Percentiles rank a stretch among this genome's conserved stretches.
These are phyloP conservation scores for Drosophila recens DNA, from an alignment of 2,888 invertebrate genomes.

Conservation along the genomic window DNA sequence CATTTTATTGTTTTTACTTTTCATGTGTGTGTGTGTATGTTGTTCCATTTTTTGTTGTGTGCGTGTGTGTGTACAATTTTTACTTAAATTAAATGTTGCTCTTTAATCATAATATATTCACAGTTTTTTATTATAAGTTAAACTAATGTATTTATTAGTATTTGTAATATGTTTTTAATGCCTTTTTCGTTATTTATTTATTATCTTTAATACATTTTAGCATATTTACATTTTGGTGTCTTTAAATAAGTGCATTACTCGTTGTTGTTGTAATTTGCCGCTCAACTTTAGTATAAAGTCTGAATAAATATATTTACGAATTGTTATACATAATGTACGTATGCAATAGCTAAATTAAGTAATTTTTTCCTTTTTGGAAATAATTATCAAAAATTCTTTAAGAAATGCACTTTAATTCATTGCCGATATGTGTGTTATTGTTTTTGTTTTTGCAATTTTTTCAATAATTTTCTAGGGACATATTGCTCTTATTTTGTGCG, in stretches of 20 bases:
- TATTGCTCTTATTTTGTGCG: conserved; percentile 8
- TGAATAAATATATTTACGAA: conserved; percentile 26
- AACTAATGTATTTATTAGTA: conserved; percentile 58
- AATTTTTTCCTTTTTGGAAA: conserved; percentile 34
- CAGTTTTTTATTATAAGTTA: conserved; percentile 69
- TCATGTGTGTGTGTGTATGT: conserved; percentile 35
- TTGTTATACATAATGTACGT: conserved; percentile 7
- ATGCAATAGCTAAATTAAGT: conserved; percentile 35
- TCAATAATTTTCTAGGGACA: conserved; percentile 12
- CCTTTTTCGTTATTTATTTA: conserved; percentile 19
- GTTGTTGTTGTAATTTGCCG: conserved; percentile 13
- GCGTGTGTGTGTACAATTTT: conserved; percentile 43
- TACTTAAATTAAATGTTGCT: conserved; percentile 73
- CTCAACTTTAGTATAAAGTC: conserved; percentile 51
- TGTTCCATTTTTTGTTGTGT: conserved; percentile 12
- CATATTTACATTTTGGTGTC: conserved; percentile 62
- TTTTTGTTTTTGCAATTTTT: conserved; percentile 11
- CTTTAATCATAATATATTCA: conserved; percentile 76
- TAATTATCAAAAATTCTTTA: conserved; percentile 51
- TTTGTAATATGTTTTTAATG: conserved; percentile 36
- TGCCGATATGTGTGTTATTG: conserved; percentile 63
- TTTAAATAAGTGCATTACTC: conserved; percentile 47
- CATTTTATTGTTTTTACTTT: conserved; percentile 63
- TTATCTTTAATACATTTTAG: conserved; percentile 48
- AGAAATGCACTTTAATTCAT: conserved; percentile 73